phyloP scores from a whole-genome alignment of 2,888 invertebrate species.

The Agrochola circellaris region DNA sequence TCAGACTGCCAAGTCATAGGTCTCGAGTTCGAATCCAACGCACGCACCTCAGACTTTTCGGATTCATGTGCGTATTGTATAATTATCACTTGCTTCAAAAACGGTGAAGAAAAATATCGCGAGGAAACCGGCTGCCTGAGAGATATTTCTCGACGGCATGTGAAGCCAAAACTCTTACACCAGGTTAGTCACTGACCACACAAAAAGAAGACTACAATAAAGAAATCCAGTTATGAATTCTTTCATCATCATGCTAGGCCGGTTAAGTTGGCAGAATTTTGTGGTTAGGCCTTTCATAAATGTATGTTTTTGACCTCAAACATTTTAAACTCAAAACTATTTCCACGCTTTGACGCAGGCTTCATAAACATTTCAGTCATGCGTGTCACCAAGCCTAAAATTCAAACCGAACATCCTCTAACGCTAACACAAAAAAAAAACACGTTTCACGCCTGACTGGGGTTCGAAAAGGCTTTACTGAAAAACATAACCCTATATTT shows the following conservation, averaged over 20 bases:
- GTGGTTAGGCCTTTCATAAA: neutral
- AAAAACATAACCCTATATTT: slow-evolving; percentile 4
- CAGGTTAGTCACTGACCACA: too few species aligned
- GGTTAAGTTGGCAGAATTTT: neutral
- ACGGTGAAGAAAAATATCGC: too few species aligned
- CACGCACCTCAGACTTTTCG: too few species aligned
- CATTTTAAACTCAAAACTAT: slow-evolving; percentile 7
- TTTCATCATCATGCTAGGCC: neutral
- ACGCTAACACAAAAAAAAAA: neutral
- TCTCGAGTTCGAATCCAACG: too few species aligned
- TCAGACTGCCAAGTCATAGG: too few species aligned
- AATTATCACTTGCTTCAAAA: too few species aligned
- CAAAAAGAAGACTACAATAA: neutral
- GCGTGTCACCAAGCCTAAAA: slow-evolving; percentile 7
- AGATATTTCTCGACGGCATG: too few species aligned
- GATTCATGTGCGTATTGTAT: too few species aligned
- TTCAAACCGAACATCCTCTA: slow-evolving; percentile 5
- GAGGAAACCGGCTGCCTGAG: too few species aligned
- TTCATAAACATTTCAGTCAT: slow-evolving; percentile 4
- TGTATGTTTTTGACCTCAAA: neutral
- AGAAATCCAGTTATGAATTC: neutral
- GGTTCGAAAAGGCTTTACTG: slow-evolving; percentile 14
- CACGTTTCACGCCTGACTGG: neutral
- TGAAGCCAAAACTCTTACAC: too few species aligned
- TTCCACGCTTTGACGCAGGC: slow-evolving; percentile 11